Evolutionary conservation across 1,140 invertebrate genomes (phyloP).

Genomic region (Oncopodura yosiiana): DNA sequence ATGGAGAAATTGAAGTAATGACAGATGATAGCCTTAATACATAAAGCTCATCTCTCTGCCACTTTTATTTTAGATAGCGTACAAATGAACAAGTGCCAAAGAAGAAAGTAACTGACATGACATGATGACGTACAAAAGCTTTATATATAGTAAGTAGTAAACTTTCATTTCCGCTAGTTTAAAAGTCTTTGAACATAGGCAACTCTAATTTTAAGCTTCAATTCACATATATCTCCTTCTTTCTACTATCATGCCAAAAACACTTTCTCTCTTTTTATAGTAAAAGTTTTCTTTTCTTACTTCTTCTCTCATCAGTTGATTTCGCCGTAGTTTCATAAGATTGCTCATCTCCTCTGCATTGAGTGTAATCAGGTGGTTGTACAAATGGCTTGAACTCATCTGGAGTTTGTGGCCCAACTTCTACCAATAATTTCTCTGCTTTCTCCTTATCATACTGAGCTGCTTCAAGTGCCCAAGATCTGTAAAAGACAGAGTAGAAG

Average conservation of each 20-base stretch:
- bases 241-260: too few relatives aligned
- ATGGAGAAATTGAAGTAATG: neutral
- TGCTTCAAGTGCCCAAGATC: constrained; percentile 33
- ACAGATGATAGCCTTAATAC: neutral
- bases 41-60: neutral
- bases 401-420: constrained; percentile 32
- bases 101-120: too few relatives aligned
- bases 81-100: too few relatives aligned
- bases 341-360: neutral
- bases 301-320: constrained; percentile 6
- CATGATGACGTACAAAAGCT: too few relatives aligned
- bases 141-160: too few relatives aligned
- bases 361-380: constrained; percentile 1
- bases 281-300: constrained; percentile 1
- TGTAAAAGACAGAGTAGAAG: too few relatives aligned
- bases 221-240: constrained; percentile 1
- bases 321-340: too few relatives aligned
- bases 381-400: constrained; percentile 35
- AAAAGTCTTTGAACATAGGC: too few relatives aligned
- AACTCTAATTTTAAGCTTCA: too few relatives aligned
- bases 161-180: too few relatives aligned
- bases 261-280: constrained; percentile 3
- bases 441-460: constrained; percentile 24
- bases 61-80: neutral
- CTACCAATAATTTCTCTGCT: constrained; percentile 23